These are phyloP conservation scores for Neocrepidodera transversa DNA, from an alignment of 2,888 invertebrate species.

Conservation along the genomic window DNA sequence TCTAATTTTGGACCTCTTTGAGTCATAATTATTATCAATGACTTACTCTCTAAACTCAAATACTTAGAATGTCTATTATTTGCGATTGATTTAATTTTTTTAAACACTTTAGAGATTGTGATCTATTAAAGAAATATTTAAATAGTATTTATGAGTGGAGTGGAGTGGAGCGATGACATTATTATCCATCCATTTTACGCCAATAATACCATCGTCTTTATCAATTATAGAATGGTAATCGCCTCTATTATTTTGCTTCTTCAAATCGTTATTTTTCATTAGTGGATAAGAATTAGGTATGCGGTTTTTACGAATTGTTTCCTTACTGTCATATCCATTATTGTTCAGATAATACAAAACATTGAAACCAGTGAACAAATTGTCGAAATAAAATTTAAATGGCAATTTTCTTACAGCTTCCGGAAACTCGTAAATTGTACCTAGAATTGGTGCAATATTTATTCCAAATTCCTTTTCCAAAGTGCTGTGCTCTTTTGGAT, in stretches of 20 bases:
- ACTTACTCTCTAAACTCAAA: no score
- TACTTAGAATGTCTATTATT: no score
- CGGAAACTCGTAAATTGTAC: slow-evolving; percentile 29
- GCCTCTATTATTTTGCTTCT: slow-evolving; percentile 20
- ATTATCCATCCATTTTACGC: slow-evolving; percentile 42
- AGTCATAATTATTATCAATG: no score
- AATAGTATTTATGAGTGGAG: no score
- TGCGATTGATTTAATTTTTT: no score
- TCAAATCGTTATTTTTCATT: slow-evolving; percentile 14
- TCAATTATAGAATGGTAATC: slow-evolving; percentile 22
- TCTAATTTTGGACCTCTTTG: no score
- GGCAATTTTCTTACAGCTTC: slow-evolving; percentile 25
- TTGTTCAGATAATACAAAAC: slow-evolving; percentile 22
- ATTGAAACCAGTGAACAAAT: no score
- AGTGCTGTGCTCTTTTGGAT: slow-evolving; percentile 17
- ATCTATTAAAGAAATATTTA: no score
- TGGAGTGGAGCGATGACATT: slow-evolving; percentile 39
- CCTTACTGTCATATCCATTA: slow-evolving; percentile 25
- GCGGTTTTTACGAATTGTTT: no score
- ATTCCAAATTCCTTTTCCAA: slow-evolving; percentile 24
- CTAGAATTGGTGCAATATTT: slow-evolving; percentile 26
- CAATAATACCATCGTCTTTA: slow-evolving; percentile 32
- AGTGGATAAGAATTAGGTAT: no score
- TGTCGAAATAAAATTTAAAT: slow-evolving; percentile 19
- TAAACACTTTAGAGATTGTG: no score